phyloP scores from a whole-genome alignment of 2,888 invertebrate species.

The Aradus depressus region DNA sequence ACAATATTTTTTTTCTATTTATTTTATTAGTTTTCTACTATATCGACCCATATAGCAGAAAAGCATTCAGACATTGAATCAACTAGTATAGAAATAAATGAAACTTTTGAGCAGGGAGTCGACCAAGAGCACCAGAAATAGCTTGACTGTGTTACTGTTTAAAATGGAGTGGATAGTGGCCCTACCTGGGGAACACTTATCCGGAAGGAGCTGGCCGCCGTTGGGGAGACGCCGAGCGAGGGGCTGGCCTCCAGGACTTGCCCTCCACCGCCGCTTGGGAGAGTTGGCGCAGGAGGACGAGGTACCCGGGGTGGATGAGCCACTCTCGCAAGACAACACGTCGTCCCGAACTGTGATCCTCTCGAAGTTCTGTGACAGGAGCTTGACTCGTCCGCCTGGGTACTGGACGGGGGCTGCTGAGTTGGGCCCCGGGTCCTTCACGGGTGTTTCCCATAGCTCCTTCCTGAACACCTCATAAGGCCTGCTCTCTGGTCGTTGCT shows the following conservation, averaged over 20 bases:
- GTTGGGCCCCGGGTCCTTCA: conserved; percentile 28
- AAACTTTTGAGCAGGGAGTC: too few relatives aligned
- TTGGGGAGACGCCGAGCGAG: conserved; percentile 44
- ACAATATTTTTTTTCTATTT: too few relatives aligned
- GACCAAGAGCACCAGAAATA: too few relatives aligned
- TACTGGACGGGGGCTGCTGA: conserved; percentile 18
- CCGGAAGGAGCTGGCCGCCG: conserved; percentile 42
- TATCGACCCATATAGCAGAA: too few relatives aligned
- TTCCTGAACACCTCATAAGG: conserved; percentile 9
- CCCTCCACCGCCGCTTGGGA: conserved; percentile 44
- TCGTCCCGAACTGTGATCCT: conserved; percentile 32
- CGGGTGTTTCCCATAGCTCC: conserved; percentile 11
- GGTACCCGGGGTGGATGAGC: conserved; percentile 48
- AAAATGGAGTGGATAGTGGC: conserved; percentile 5
- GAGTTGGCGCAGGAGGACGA: conserved; percentile 51
- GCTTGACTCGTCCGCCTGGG: conserved; percentile 27
- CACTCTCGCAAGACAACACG: conserved; percentile 31
- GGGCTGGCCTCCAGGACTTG: conserved; percentile 35
- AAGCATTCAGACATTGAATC: too few relatives aligned
- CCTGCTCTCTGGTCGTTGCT: conserved; percentile 5
- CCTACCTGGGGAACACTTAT: conserved; percentile 41
- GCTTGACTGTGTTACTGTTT: too few relatives aligned
- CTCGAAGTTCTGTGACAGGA: conserved; percentile 31
- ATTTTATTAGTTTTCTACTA: too few relatives aligned
- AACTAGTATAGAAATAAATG: too few relatives aligned